Base-by-base conservation (phyloP, 2,888 invertebrate species). In the Lasioglossum vierecki region DNA sequence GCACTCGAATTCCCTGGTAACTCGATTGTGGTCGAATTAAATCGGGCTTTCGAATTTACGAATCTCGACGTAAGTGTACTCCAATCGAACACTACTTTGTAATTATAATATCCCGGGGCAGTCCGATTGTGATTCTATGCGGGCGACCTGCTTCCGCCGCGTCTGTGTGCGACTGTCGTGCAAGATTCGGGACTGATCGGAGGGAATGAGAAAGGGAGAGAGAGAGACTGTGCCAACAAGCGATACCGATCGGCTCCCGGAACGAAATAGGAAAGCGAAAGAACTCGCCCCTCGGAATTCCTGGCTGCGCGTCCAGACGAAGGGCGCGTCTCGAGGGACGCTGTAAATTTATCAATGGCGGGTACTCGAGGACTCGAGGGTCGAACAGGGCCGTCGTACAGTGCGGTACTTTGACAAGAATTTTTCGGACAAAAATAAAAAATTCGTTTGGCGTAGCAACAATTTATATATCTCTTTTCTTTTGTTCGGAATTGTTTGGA, bases 341-440 rank as follows among this genome's bases (percentile, higher is more conserved):
- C 41, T 79, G 79, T 71, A 78, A 80, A 85, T 89, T 88, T 82
- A 77, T 85, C 82, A 79, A 76, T 81, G 74, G 46, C 73, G 39
- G 76, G 22, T 79, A 74, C 66, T 76, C 60, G 73, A 74, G 79
- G 74, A 66, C 60, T 60, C 26, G 63, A 83, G 73, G 73, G 77
- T 79, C 73, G 72, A 49, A 49, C 49, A 46, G 68, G 30, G 30
- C 66, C 63, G 39, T 1, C 35, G 81, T 46, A 26, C 26, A 78
- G 85, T 35, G 35, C 35, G 35, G 35, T 35, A 35, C 35, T 35
- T 35, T 35, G 35, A 35, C 3, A 35, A 3, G 35, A 35, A 35
- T 35, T 35, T 35, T 35, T 35, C 35, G 35, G 2, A 35, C 35
- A 35, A 35, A 35, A 35, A 35, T 35, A 35, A 35, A 35, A 35